Conservation (phyloP, 2,888 invertebrate genomes). For the Cheilosia pagana region DNA sequence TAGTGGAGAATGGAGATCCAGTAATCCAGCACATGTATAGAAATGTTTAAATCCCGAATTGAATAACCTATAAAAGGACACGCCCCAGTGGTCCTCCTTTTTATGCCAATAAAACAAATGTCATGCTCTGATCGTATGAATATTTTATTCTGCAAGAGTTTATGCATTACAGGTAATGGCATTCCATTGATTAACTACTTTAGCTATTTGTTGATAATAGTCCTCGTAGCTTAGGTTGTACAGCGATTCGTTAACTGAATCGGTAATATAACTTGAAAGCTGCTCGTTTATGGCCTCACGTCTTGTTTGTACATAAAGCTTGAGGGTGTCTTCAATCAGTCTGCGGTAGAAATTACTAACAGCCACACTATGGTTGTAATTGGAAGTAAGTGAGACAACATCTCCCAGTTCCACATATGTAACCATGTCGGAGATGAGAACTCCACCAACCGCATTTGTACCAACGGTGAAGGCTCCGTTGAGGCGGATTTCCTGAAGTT, state of each 20-base stretch:
- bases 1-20: no score
- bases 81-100: no score
- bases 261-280: slow-evolving; percentile 14
- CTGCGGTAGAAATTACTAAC: slow-evolving; percentile 76
- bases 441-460: slow-evolving; percentile 55
- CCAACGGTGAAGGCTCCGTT: slow-evolving; percentile 24
- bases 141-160: neutral
- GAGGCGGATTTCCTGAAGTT: slow-evolving; percentile 14
- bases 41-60: no score
- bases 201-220: neutral
- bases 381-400: slow-evolving; percentile 76
- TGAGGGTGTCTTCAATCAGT: slow-evolving; percentile 47
- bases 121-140: no score
- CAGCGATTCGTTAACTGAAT: neutral
- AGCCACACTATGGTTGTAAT: slow-evolving; percentile 76
- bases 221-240: slow-evolving; percentile 4
- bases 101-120: no score
- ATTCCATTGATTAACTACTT: slow-evolving; percentile 1
- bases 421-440: slow-evolving; percentile 76
- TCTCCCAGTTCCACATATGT: slow-evolving; percentile 76
- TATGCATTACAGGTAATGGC: slow-evolving; percentile 5
- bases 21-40: no score
- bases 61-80: no score
- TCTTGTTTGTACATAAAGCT: slow-evolving; percentile 36
- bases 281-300: slow-evolving; percentile 8